Evolutionary conservation across 2,113 vertebrate genomes (phyloP).

Genomic region (Tragelaphus strepsiceros): DNA sequence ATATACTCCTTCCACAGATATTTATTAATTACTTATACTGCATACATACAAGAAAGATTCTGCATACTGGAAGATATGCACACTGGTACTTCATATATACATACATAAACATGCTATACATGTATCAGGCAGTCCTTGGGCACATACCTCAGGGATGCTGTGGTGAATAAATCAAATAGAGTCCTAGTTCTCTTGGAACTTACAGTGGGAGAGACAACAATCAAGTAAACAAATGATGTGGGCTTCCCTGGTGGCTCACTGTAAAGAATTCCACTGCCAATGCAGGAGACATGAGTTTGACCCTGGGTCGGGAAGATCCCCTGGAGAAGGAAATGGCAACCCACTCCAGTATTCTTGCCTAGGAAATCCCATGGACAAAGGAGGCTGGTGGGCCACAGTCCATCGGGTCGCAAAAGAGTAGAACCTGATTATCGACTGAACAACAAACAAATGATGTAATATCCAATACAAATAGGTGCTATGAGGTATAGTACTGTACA

Average conservation of each 20-base stretch:
- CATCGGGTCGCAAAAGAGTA: not conserved
- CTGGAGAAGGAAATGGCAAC: not conserved
- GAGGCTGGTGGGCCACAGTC: not conserved
- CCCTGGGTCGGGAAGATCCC: not conserved
- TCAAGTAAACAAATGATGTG: not conserved
- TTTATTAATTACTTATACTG: not conserved
- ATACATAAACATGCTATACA: not conserved
- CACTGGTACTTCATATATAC: not conserved
- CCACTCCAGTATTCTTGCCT: not conserved
- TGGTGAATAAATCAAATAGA: not conserved
- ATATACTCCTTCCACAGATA: not conserved
- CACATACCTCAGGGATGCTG: not conserved
- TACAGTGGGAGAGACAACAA: not conserved
- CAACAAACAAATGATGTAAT: not conserved
- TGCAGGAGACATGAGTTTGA: not conserved
- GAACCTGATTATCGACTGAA: not conserved
- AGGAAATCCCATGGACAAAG: not conserved
- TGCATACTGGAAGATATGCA: not conserved
- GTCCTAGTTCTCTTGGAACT: not conserved
- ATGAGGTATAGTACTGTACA: not conserved
- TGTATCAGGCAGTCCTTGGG: not conserved
- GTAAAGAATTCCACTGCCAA: not conserved
- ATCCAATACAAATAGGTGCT: not conserved
- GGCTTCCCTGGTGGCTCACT: not conserved
- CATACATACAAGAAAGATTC: not conserved